Conservation (phyloP, 2,797 vertebrate species). For the Apogon hyalosoma region DNA sequence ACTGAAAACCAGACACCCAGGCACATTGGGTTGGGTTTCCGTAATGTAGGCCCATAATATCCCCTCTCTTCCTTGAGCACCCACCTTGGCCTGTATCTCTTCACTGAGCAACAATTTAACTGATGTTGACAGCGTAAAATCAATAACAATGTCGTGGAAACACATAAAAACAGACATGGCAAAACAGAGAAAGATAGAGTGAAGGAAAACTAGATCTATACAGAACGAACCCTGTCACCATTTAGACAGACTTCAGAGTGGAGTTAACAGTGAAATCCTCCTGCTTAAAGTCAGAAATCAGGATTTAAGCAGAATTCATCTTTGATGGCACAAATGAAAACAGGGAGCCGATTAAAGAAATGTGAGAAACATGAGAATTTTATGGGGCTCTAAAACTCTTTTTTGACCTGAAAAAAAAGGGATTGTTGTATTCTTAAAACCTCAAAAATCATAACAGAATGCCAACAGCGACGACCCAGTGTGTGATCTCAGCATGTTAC, state of each 20-base stretch:
- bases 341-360: no score
- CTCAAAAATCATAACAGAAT: no score
- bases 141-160: slow-evolving; percentile 45
- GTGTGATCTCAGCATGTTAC: no score
- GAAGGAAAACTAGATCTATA: slow-evolving; percentile 1
- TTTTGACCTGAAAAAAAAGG: no score
- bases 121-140: slow-evolving; percentile 61
- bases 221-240: not conserved
- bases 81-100: slow-evolving; percentile 36
- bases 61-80: slow-evolving; percentile 24
- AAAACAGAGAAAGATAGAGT: not conserved
- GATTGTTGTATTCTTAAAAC: no score
- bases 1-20: slow-evolving; percentile 7
- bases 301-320: not conserved
- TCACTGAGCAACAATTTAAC: slow-evolving; percentile 61
- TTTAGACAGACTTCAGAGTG: not conserved
- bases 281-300: not conserved
- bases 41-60: slow-evolving; percentile 24
- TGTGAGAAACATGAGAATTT: no score
- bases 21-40: slow-evolving; percentile 12
- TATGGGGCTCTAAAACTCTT: no score
- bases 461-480: no score
- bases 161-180: slow-evolving; percentile 11
- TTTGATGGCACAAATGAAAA: not conserved
- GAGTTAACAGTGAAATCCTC: not conserved